Evolutionary conservation across 2,888 invertebrate species (phyloP).

Genomic region (Diadegma fenestrale): DNA sequence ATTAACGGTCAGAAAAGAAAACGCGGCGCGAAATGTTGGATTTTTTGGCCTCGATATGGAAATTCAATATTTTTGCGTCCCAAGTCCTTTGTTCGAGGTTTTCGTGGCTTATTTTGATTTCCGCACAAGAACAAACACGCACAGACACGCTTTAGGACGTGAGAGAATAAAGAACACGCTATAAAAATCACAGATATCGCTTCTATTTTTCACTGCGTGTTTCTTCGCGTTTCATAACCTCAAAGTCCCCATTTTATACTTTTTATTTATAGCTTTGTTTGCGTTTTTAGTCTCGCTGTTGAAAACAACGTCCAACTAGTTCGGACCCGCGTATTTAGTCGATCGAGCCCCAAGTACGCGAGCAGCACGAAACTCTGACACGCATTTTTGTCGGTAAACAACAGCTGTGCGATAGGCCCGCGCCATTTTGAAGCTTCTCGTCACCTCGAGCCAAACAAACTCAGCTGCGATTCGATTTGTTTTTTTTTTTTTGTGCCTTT

Average conservation of each 20-base stretch:
- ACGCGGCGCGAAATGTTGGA: constrained; percentile 62
- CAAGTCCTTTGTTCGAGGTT: neutral
- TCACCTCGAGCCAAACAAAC: constrained; percentile 40
- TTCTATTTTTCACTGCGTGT: neutral
- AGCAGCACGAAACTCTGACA: constrained; percentile 25
- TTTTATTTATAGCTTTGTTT: neutral
- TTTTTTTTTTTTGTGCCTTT: constrained; percentile 10
- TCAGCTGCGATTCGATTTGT: constrained; percentile 25
- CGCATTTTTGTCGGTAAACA: constrained; percentile 81
- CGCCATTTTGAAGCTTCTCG: constrained; percentile 76
- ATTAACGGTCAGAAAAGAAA: constrained; percentile 66
- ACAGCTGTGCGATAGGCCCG: constrained; percentile 79
- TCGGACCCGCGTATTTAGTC: neutral
- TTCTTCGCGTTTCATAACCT: constrained; percentile 16
- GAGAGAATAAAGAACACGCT: neutral
- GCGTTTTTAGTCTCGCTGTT: neutral
- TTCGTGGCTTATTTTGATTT: constrained; percentile 20
- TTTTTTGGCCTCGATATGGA: constrained; percentile 60
- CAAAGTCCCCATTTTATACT: neutral
- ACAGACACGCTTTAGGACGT: neutral
- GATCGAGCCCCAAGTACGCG: neutral
- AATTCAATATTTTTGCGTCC: constrained; percentile 59
- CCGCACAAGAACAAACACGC: neutral
- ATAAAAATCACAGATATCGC: constrained; percentile 19
- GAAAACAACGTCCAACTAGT: neutral